These are phyloP conservation scores for Cotesia typhae DNA, from an alignment of 1,140 invertebrate genomes.

Conservation along the genomic window DNA sequence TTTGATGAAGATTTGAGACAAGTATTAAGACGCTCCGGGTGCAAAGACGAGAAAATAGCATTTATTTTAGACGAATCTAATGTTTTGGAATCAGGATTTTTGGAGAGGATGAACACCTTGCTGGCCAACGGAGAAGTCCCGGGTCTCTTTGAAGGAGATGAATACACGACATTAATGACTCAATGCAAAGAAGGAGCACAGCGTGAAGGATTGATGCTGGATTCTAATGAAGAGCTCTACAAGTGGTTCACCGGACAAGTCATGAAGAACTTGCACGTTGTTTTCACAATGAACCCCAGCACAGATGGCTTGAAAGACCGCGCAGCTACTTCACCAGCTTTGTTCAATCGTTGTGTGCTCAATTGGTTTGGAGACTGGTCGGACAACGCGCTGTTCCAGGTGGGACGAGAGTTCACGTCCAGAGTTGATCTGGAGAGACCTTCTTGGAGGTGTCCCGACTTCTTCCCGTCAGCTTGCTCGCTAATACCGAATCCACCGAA, in stretches of 20 bases:
- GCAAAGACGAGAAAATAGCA: slow-evolving; percentile 98
- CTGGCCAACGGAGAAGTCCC: slow-evolving; percentile 99
- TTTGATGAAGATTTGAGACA: slow-evolving; percentile 98
- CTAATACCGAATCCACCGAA: slow-evolving; percentile 78
- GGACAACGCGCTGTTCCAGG: slow-evolving; percentile 95
- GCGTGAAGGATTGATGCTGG: slow-evolving; percentile 96
- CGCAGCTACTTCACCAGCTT: slow-evolving; percentile 96
- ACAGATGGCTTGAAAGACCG: slow-evolving; percentile 97
- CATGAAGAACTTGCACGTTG: slow-evolving; percentile 98
- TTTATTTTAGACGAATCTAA: slow-evolving; percentile 99
- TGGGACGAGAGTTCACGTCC: slow-evolving; percentile 87
- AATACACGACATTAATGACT: slow-evolving; percentile 98
- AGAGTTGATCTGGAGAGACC: slow-evolving; percentile 84
- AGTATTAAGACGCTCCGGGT: slow-evolving; percentile 93
- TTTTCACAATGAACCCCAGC: slow-evolving; percentile 99
- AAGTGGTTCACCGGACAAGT: slow-evolving; percentile 99
- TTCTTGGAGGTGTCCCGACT: slow-evolving; percentile 84
- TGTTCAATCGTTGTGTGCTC: slow-evolving; percentile 99
- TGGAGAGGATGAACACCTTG: slow-evolving; percentile 99
- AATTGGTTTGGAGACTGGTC: slow-evolving; percentile 99
- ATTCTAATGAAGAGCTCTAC: slow-evolving; percentile 98
- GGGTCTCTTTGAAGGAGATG: slow-evolving; percentile 92
- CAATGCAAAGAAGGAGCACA: slow-evolving; percentile 99
- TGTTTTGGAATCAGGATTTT: slow-evolving; percentile 97
- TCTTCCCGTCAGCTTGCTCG: slow-evolving; percentile 87